A percentile compares a stretch with the other conserved stretches of the same genome.
phyloP scores from a whole-genome alignment of 2,888 invertebrate species.

The Rhimphoctona megacephalus region DNA sequence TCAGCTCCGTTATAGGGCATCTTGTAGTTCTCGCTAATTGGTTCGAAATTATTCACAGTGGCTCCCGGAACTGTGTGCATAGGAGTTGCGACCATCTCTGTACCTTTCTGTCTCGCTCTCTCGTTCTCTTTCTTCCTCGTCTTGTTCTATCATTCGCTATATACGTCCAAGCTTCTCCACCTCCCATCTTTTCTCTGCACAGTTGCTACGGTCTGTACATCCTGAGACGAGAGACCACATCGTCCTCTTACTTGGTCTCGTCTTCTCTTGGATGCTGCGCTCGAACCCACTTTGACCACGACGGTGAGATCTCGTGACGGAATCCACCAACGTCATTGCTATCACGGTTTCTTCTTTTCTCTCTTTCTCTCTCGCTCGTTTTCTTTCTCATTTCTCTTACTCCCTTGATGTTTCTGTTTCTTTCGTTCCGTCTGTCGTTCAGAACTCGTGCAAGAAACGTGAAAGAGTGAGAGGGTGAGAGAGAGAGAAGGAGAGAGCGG shows the following conservation, averaged over 20 bases:
- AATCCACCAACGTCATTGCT: slow-evolving; percentile 67
- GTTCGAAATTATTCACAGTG: slow-evolving; percentile 75
- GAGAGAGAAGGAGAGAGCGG: not conserved
- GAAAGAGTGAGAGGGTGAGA: not conserved
- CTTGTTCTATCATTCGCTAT: slow-evolving; percentile 48
- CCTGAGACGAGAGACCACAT: slow-evolving; percentile 40
- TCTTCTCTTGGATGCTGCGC: slow-evolving; percentile 45
- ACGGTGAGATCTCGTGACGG: slow-evolving; percentile 68
- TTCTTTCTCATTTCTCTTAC: slow-evolving; percentile 43
- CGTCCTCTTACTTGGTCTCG: slow-evolving; percentile 48
- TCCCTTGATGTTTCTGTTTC: slow-evolving; percentile 49
- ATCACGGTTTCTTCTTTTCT: slow-evolving; percentile 36
- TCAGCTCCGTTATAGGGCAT: slow-evolving; percentile 32
- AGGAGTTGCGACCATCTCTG: slow-evolving; percentile 42
- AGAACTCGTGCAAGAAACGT: slow-evolving; percentile 27
- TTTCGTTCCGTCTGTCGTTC: slow-evolving; percentile 53
- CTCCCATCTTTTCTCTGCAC: slow-evolving; percentile 15
- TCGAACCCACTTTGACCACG: slow-evolving; percentile 45
- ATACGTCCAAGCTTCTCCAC: slow-evolving; percentile 42
- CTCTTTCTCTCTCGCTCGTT: slow-evolving; percentile 36
- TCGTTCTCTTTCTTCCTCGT: slow-evolving; percentile 43
- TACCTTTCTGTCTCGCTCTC: slow-evolving; percentile 28
- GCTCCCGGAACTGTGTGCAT: slow-evolving; percentile 58
- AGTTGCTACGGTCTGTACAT: slow-evolving; percentile 29
- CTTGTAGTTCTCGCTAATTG: slow-evolving; percentile 72